A percentile compares a stretch with the other conserved stretches of the same genome.
phyloP scores from a whole-genome alignment of 2,113 vertebrate species.

The Vidua macroura region DNA sequence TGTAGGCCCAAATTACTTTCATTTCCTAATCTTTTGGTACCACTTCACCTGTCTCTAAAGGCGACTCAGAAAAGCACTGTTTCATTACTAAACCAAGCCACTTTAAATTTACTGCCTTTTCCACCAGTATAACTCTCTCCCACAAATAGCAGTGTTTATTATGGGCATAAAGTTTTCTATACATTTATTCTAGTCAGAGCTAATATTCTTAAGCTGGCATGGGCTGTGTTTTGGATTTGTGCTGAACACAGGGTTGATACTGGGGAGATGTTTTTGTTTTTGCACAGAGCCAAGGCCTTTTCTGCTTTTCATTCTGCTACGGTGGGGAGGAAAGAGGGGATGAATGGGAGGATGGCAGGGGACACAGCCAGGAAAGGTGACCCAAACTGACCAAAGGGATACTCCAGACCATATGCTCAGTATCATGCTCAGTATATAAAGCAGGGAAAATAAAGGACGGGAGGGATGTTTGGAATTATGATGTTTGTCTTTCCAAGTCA shows the following conservation, averaged over 20 bases:
- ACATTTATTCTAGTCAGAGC: background rate
- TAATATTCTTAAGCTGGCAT: background rate
- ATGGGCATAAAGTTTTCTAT: background rate
- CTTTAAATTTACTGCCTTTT: background rate
- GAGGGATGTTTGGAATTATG: background rate
- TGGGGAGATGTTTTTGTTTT: background rate
- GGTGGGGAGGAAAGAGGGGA: rapidly evolving
- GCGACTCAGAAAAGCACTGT: background rate
- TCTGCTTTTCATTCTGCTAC: rapidly evolving
- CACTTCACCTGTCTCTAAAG: background rate
- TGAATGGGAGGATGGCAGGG: background rate
- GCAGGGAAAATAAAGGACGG: background rate
- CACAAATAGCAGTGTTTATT: background rate
- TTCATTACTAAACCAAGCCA: background rate
- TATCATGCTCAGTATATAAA: background rate
- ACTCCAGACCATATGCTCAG: background rate
- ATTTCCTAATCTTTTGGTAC: background rate
- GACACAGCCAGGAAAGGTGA: background rate
- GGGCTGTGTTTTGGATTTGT: background rate
- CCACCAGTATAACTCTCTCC: background rate
- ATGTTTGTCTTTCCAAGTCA: background rate
- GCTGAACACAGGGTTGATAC: background rate
- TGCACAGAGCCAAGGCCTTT: background rate
- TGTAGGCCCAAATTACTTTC: background rate
- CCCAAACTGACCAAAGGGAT: background rate